A percentile compares a stretch with the other conserved stretches of the same genome.
These are phyloP conservation scores for Malurus leucopterus DNA, from an alignment of 2,797 vertebrate genomes.

Conservation along the genomic window DNA sequence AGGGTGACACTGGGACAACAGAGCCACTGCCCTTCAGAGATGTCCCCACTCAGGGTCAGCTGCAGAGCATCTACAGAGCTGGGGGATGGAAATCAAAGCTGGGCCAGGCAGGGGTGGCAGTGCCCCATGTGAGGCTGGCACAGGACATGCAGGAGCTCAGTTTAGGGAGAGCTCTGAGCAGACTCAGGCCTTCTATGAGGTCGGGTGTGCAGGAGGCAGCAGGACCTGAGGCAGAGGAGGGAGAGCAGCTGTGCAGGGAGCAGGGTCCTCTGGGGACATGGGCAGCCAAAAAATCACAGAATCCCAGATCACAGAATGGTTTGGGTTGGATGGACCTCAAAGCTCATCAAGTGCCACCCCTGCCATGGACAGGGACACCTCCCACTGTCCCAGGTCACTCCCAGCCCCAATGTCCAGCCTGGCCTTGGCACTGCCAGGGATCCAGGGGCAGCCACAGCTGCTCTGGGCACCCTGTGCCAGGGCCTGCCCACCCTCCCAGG, in stretches of 20 bases:
- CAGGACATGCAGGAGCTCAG: background rate
- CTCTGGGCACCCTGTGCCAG: background rate
- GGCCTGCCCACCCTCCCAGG: accelerated
- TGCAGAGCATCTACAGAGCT: background rate
- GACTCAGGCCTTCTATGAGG: accelerated
- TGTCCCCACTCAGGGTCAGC: background rate
- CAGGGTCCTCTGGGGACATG: background rate
- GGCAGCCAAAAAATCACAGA: background rate
- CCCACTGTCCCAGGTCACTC: background rate
- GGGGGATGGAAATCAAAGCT: background rate
- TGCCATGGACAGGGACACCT: background rate
- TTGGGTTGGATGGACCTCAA: background rate
- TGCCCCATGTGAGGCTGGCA: background rate
- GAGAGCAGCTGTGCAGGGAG: background rate
- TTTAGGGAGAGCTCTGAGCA: background rate
- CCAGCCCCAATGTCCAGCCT: background rate
- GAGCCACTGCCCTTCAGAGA: background rate
- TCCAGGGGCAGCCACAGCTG: background rate
- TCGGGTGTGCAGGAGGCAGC: background rate
- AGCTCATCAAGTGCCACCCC: background rate
- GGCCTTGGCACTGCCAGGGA: background rate
- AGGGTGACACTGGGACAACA: background rate
- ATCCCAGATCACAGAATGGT: too few species aligned
- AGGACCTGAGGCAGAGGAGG: background rate
- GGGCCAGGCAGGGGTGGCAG: background rate